phyloP scores from a whole-genome alignment of 2,113 vertebrate species.

The Megaceryle maxima region DNA sequence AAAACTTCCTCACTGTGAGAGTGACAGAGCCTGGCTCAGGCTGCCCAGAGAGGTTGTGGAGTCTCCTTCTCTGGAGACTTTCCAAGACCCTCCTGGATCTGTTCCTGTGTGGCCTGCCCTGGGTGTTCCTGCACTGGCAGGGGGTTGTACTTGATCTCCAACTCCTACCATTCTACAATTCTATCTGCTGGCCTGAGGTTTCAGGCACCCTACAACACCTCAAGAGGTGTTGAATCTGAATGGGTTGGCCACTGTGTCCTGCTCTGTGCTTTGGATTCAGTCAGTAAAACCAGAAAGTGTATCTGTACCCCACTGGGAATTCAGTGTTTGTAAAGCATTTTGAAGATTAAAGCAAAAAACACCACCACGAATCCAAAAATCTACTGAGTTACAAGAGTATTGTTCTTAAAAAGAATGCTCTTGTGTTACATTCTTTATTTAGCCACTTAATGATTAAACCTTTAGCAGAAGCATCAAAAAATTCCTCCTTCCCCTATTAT shows the following conservation, averaged over 20 bases:
- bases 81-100: too few relatives aligned
- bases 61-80: too few relatives aligned
- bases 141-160: too few relatives aligned
- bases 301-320: background rate
- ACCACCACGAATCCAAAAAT: background rate
- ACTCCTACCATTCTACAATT: too few relatives aligned
- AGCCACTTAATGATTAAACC: conserved; percentile 24
- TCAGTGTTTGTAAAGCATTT: background rate
- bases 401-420: conserved; percentile 36
- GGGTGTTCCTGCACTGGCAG: too few relatives aligned
- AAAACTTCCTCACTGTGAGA: too few relatives aligned
- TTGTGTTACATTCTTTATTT: background rate
- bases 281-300: background rate
- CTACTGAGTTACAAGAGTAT: background rate
- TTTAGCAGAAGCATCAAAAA: conserved; percentile 7
- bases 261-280: background rate
- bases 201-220: background rate
- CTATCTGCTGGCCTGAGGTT: background rate
- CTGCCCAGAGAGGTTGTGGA: too few relatives aligned
- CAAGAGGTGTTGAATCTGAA: fast-evolving
- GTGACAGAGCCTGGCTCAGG: too few relatives aligned
- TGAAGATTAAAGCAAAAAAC: background rate
- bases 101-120: too few relatives aligned
- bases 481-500: background rate
- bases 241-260: fast-evolving